phyloP scores from a whole-genome alignment of 2,888 invertebrate genomes.

The Bombylius major region DNA sequence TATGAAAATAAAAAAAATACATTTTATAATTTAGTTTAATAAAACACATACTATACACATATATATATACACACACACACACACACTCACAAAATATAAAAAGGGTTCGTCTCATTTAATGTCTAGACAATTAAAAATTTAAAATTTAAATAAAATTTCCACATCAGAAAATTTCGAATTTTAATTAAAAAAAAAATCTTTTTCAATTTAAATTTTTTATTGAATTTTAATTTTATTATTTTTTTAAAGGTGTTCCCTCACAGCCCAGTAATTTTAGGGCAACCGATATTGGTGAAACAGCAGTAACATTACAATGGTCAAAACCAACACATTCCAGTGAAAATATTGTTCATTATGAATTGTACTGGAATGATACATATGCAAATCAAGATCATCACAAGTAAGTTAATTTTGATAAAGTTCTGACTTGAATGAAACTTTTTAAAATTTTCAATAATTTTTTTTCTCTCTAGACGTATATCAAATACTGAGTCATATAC shows the following conservation, averaged over 20 bases:
- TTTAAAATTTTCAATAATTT: not conserved
- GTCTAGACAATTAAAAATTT: no score
- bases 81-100: no score
- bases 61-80: no score
- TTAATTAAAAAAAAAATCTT: no score
- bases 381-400: constrained; percentile 79
- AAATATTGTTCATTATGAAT: constrained; percentile 87
- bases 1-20: no score
- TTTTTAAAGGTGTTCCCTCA: constrained; percentile 72
- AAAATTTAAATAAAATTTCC: no score
- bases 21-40: no score
- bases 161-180: no score
- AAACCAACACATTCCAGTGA: constrained; percentile 84
- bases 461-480: constrained; percentile 45
- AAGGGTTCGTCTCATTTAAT: no score
- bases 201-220: no score
- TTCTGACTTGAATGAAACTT: not conserved
- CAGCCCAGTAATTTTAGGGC: constrained; percentile 86
- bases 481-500: constrained; percentile 75
- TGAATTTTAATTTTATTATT: no score
- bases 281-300: constrained; percentile 77
- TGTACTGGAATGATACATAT: constrained; percentile 96
- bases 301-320: constrained; percentile 85
- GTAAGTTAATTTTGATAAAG: constrained; percentile 33
- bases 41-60: no score